Evolutionary conservation across 2,113 vertebrate genomes (phyloP), one percentile per base, ranked within the genome.

Genomic region (Microtus ochrogaster): DNA sequence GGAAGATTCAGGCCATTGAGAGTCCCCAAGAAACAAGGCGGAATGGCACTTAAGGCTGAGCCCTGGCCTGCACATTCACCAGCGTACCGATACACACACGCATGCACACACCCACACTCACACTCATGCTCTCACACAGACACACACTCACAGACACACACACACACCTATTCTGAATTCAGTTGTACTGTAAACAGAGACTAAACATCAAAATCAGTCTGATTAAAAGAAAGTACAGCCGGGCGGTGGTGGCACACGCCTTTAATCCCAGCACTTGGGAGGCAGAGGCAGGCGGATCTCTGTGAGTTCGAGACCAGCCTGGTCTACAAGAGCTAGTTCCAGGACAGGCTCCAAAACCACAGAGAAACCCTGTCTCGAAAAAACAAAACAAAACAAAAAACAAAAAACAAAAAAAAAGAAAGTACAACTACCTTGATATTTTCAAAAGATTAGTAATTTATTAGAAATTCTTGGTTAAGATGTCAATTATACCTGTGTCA

Each of bases 401-500:
- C n/a, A n/a, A n/a, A n/a, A n/a, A n/a, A n/a, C n/a, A n/a, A n/a
- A n/a, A n/a, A n/a, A 61, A 88, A 95, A 89, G 76, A 91, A 89
- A 26, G 10, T 17, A 70, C 41, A 83, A 77, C 44, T 52, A 79
- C 17, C 17, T 82, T 22, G 24, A 28, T 76, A 47, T 72, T 84
- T 92, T 22, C 58, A 21, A 92, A 93, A 63, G 19, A 72, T 77
- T 76, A 89, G 65, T 86, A 49, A 11, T 78, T 84, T 61, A 94
- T 84, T 92, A 66, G 52, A 76, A 92, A 94, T 63, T 74, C 0
- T 81, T 49, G 36, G 17, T 55, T 79, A 68, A 92, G 78, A 72
- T 1, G 92, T 26, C 44, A 96, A 72, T 26, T n/a, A 77, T 1
- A 86, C 47, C 9, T 55, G 12, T 79, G 61, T 92, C 68, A 72